Conservation (phyloP, 2,797 vertebrate genomes). For the Enteromius argenteus region DNA sequence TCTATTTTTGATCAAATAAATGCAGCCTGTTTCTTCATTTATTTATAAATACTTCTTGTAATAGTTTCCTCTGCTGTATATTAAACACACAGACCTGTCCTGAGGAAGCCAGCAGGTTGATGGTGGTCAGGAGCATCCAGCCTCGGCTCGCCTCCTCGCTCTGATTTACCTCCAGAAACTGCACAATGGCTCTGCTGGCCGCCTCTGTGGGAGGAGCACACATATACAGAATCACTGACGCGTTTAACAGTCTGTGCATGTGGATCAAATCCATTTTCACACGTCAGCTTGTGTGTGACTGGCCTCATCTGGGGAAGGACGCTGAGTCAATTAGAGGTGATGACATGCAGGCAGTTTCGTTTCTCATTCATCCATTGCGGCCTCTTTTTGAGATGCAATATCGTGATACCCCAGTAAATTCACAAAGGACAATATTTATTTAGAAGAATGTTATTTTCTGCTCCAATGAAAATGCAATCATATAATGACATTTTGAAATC, state of each 20-base stretch:
- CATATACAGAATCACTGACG: conserved; percentile 45
- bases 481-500: conserved; percentile 1
- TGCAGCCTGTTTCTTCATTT: background rate
- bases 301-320: conserved; percentile 51
- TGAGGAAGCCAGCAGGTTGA: conserved; percentile 96
- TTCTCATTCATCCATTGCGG: conserved; percentile 14
- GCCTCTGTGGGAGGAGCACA: conserved; percentile 82
- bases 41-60: background rate
- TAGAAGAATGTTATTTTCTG: conserved; percentile 19
- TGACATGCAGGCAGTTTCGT: conserved; percentile 42
- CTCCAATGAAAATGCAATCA: background rate
- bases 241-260: conserved; percentile 42
- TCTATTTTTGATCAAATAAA: background rate
- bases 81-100: conserved; percentile 87
- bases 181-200: conserved; percentile 96
- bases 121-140: conserved; percentile 99
- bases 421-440: background rate
- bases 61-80: background rate
- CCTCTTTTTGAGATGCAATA: conserved; percentile 2
- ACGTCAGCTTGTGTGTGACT: conserved; percentile 44
- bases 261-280: conserved; percentile 54
- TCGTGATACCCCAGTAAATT: conserved; percentile 9
- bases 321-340: conserved; percentile 56
- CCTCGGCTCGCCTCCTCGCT: conserved; percentile 97
- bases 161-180: conserved; percentile 98